Percentiles rank a stretch among this genome's conserved stretches.
These are phyloP conservation scores for Lithophane semibrunnea DNA, from an alignment of 2,888 invertebrate species.

Conservation along the genomic window DNA sequence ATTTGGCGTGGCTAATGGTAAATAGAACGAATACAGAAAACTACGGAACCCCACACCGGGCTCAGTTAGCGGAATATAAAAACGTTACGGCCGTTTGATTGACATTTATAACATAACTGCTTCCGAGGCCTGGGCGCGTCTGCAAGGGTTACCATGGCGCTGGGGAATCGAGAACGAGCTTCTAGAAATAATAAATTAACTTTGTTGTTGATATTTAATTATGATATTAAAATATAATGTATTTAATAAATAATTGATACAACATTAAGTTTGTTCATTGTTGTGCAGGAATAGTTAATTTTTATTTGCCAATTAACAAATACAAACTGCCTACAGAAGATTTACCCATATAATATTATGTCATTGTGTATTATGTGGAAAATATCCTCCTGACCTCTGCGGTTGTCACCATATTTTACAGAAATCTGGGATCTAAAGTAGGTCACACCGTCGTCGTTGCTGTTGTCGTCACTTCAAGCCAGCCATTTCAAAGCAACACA, in stretches of 20 bases:
- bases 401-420: not conserved
- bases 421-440: not conserved
- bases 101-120: slow-evolving; percentile 66
- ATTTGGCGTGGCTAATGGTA: slow-evolving; percentile 28
- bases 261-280: not conserved
- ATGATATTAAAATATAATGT: too few relatives aligned
- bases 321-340: too few relatives aligned
- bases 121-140: slow-evolving; percentile 44
- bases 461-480: not conserved
- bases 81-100: slow-evolving; percentile 63
- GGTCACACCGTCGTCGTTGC: not conserved
- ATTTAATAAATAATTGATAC: too few relatives aligned
- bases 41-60: slow-evolving; percentile 10
- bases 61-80: slow-evolving; percentile 52
- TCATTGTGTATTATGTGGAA: too few relatives aligned
- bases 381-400: not conserved
- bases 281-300: too few relatives aligned
- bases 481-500: not conserved
- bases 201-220: not conserved
- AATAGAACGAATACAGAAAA: not conserved
- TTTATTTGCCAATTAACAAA: too few relatives aligned
- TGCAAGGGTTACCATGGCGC: slow-evolving; percentile 12
- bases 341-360: too few relatives aligned
- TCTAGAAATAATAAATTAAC: not conserved
- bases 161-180: not conserved